These are phyloP conservation scores for Acanthococcus lagerstroemiae DNA, from an alignment of 2,888 invertebrate species.

Conservation along the genomic window DNA sequence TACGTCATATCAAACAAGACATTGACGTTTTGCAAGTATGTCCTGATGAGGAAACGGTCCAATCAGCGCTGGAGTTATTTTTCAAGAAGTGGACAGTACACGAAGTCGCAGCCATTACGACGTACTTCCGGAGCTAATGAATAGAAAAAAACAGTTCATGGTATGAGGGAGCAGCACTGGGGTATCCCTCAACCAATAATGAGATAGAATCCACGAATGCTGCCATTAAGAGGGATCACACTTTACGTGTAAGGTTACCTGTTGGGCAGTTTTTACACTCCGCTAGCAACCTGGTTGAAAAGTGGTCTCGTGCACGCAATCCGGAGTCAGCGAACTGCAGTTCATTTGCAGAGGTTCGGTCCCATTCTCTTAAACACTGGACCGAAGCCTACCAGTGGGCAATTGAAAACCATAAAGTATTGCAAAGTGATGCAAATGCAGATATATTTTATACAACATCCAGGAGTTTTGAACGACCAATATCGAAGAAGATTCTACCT, in stretches of 20 bases:
- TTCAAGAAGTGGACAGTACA: neutral
- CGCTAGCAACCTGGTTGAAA: neutral
- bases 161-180: neutral
- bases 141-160: neutral
- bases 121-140: neutral
- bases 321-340: too few species aligned
- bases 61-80: neutral
- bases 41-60: neutral
- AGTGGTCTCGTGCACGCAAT: too few species aligned
- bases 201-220: neutral
- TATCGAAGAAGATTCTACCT: too few species aligned
- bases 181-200: neutral
- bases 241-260: neutral
- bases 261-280: neutral
- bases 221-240: neutral
- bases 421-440: too few species aligned
- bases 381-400: too few species aligned
- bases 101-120: neutral
- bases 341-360: too few species aligned
- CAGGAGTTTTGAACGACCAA: too few species aligned
- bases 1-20: too few species aligned
- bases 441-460: too few species aligned
- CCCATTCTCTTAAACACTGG: too few species aligned
- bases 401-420: too few species aligned
- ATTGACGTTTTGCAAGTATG: neutral